These are phyloP conservation scores for Drosophila neotestacea DNA, from an alignment of 2,888 invertebrate species.

Conservation along the genomic window DNA sequence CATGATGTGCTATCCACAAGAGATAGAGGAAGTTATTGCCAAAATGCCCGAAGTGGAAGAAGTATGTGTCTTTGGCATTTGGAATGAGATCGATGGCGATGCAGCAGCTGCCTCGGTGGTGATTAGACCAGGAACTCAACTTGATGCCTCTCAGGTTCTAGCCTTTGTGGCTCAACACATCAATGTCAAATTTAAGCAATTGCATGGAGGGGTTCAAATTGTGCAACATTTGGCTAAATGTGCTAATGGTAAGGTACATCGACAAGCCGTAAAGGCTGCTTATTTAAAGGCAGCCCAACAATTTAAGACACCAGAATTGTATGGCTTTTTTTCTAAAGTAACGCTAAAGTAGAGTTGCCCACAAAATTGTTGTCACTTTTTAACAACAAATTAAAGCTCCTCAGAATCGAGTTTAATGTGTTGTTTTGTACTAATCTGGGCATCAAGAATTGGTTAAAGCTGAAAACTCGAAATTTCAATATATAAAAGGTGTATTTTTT, in stretches of 20 bases:
- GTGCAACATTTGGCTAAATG: constrained; percentile 72
- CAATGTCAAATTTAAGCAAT: constrained; percentile 63
- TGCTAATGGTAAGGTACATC: constrained; percentile 76
- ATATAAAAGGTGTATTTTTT: too few relatives aligned
- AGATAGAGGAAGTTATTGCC: constrained; percentile 81
- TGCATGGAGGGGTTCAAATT: constrained; percentile 74
- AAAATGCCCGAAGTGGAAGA: constrained; percentile 77
- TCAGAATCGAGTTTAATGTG: too few relatives aligned
- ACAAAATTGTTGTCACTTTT: too few relatives aligned
- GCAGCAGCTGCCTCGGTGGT: constrained; percentile 83
- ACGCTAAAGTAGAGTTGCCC: too few relatives aligned
- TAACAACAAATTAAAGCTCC: too few relatives aligned
- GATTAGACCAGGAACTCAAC: constrained; percentile 47
- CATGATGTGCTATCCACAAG: constrained; percentile 82
- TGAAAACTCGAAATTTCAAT: too few relatives aligned
- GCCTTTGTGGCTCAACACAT: constrained; percentile 53
- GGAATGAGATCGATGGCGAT: constrained; percentile 79
- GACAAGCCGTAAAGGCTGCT: constrained; percentile 55
- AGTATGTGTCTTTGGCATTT: constrained; percentile 82
- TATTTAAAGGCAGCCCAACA: constrained; percentile 31
- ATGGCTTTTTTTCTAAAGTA: neutral
- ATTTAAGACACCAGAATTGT: neutral
- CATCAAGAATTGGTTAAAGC: too few relatives aligned
- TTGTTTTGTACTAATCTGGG: too few relatives aligned
- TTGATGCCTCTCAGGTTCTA: constrained; percentile 53